A percentile compares a stretch with the other conserved stretches of the same genome.
Conservation (phyloP, 2,888 invertebrate genomes). For the Sinodicranocentrus sp. region DNA sequence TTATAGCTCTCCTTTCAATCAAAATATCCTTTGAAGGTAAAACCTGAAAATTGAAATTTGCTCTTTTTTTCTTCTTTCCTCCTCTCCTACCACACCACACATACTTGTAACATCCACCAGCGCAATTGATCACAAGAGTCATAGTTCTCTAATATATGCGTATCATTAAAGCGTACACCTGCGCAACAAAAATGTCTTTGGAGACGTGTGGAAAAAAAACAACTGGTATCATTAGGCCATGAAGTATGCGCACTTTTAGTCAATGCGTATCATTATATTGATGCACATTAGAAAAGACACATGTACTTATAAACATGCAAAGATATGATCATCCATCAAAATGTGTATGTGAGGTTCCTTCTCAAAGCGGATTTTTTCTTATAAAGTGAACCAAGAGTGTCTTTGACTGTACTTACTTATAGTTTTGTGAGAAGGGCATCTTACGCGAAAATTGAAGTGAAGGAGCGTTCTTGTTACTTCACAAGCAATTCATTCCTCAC, state of each 20-base stretch:
- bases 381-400: too few species aligned
- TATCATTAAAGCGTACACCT: conserved; percentile 47
- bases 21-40: conserved; percentile 58
- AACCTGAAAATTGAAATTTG: conserved; percentile 60
- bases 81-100: too few species aligned
- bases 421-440: conserved; percentile 4
- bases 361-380: too few species aligned
- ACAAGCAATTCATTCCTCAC: conserved; percentile 55
- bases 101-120: too few species aligned
- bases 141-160: too few species aligned
- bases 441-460: too few species aligned
- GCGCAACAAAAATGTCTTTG: conserved; percentile 43
- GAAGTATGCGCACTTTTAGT: conserved; percentile 13
- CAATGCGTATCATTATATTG: conserved; percentile 1
- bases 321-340: too few species aligned
- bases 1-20: conserved; percentile 60
- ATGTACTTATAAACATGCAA: too few species aligned
- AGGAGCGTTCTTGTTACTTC: not conserved
- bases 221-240: conserved; percentile 22
- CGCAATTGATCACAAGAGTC: too few species aligned
- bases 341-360: too few species aligned
- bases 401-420: not conserved
- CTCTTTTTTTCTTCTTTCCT: not conserved
- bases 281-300: too few species aligned
- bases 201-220: conserved; percentile 20